Conservation (phyloP, 53 echinoderm and acorn worm genomes). For the Arbacia lixula region DNA sequence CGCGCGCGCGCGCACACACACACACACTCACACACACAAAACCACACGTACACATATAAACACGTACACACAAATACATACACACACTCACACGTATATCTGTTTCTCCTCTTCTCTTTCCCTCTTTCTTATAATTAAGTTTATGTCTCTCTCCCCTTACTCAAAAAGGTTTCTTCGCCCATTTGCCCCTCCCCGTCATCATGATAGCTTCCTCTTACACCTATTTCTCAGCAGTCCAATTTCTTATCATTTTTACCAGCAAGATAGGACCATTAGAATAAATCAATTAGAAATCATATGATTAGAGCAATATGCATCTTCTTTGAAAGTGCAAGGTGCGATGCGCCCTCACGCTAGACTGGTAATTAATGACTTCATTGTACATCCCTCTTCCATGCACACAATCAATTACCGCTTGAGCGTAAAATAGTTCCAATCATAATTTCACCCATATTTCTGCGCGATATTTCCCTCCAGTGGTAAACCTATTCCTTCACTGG, state of each 20-base stretch:
- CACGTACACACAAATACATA: too few relatives aligned
- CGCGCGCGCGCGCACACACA: too few relatives aligned
- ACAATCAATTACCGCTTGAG: constrained; percentile 37
- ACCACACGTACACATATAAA: too few relatives aligned
- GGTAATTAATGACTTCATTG: constrained; percentile 50
- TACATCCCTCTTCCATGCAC: constrained; percentile 17
- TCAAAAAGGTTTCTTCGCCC: too few relatives aligned
- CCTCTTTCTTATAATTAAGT: too few relatives aligned
- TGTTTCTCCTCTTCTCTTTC: too few relatives aligned
- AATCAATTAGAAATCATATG: constrained; percentile 43
- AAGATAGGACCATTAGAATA: constrained; percentile 3
- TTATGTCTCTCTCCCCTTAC: too few relatives aligned
- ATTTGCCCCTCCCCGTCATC: too few relatives aligned
- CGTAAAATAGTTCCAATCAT: constrained; percentile 50
- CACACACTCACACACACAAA: too few relatives aligned
- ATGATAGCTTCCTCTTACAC: too few relatives aligned
- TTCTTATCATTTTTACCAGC: constrained; percentile 10
- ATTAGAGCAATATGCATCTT: constrained; percentile 4
- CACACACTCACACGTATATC: too few relatives aligned
- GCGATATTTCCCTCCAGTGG: constrained; percentile 8
- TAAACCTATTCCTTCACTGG: too few relatives aligned
- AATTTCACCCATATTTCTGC: constrained; percentile 36
- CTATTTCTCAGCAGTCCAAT: background rate
- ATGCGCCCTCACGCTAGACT: constrained; percentile 3
- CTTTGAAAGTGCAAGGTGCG: constrained; percentile 26